Evolutionary conservation across 2,113 vertebrate genomes (phyloP).

Genomic region (Pholis gunnellus): DNA sequence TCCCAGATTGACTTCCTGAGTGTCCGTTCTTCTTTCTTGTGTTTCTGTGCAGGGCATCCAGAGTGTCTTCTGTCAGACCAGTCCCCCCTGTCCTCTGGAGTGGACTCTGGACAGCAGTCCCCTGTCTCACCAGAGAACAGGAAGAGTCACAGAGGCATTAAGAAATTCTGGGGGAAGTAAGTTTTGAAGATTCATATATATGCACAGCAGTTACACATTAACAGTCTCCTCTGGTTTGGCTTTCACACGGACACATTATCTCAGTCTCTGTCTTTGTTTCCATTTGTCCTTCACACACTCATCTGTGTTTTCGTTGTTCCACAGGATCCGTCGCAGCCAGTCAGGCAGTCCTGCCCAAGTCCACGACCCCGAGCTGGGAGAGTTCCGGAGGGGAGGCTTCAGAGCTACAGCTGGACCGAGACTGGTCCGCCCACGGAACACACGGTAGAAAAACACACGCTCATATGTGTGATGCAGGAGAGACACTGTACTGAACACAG

Average conservation of each 20-base stretch:
- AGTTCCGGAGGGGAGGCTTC: slow-evolving; percentile 93
- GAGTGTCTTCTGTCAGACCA: slow-evolving; percentile 86
- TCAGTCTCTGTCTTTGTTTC: background rate
- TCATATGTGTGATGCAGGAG: background rate
- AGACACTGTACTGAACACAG: background rate
- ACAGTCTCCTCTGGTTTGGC: background rate
- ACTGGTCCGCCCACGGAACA: slow-evolving; percentile 86
- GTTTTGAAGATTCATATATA: slow-evolving; percentile 54
- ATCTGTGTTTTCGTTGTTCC: background rate
- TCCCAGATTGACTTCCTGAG: background rate
- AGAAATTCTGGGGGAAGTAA: slow-evolving; percentile 98
- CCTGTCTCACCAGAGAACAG: slow-evolving; percentile 90
- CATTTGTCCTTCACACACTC: background rate
- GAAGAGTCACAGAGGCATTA: slow-evolving; percentile 92
- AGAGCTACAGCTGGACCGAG: slow-evolving; percentile 93
- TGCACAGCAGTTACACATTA: background rate
- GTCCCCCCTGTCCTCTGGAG: slow-evolving; percentile 89
- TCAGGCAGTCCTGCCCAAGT: slow-evolving; percentile 92
- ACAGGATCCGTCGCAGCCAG: slow-evolving; percentile 94
- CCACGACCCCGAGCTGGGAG: slow-evolving; percentile 86
- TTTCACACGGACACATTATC: background rate
- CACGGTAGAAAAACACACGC: slow-evolving; percentile 29
- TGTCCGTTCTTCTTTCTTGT: background rate
- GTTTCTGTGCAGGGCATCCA: slow-evolving; percentile 81
- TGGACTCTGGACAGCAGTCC: slow-evolving; percentile 89